Evolutionary conservation across 2,888 invertebrate species (phyloP), one percentile per base, ranked within the genome.

Genomic region (Salpingus planirostris): DNA sequence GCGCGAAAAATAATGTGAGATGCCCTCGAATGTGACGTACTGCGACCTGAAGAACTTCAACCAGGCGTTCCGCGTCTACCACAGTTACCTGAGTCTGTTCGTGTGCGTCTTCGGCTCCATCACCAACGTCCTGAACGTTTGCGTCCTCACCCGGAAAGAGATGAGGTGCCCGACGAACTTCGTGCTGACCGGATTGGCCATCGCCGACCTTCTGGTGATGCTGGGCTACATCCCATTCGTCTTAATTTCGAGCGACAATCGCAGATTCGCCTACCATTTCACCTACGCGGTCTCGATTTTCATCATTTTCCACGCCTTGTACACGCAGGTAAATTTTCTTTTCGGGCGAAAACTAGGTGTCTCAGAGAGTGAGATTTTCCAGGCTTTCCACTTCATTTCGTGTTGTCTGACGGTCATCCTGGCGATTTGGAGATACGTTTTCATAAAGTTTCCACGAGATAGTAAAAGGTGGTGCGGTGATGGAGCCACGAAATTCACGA

Each of bases 121-220:
- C 27, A 86, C 90, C 35, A 93, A 93, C 63, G 75, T 83, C 11
- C 73, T 93, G 52, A 95, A 92, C 66, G 85, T 93, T 42, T 80
- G 85, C 21, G 89, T 93, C n/a, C 71, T 95, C 30, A 85, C 90
- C n/a, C 76, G 88, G 7, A 78, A 82, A 13, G 88, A 90, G 63
- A 92, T 93, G 91, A 70, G 75, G 43, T 87, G 89, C 29, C 82
- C 93, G 3, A 92, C 91, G 14, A 95, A 95, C 67, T 80, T 83
- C 29, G 90, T 95, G 35, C 74, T 95, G 27, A 90, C 89, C 0
- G 87, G 85, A 2, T 70, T 89, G 14, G 95, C 95, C 0, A 80
- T 92, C 6, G 90, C 92, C 11, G 93, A 95, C 60, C 73, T 93
- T 15, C 73, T 90, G n/a, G 92, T 93, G 11, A 93, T 93, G 81